Percentiles rank a stretch among this genome's conserved stretches.
phyloP scores from a whole-genome alignment of 2,113 vertebrate species.

The Petaurus breviceps region DNA sequence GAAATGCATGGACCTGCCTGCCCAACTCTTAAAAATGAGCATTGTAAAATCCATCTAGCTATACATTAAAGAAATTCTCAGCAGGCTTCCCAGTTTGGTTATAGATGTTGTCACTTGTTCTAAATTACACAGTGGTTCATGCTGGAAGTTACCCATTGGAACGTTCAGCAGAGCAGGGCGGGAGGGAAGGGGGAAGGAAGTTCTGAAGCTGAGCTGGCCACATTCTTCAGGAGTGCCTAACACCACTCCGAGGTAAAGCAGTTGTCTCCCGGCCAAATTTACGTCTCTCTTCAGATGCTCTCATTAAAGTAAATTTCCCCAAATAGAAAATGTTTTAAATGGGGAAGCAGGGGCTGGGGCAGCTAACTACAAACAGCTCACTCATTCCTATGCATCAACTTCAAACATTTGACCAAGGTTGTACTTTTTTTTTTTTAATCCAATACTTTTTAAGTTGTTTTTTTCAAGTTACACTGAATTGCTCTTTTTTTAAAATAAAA shows the following conservation, averaged over 20 bases:
- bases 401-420: constrained; percentile 13
- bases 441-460: neutral
- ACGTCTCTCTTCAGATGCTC: constrained; percentile 28
- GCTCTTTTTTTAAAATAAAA: neutral
- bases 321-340: constrained; percentile 31
- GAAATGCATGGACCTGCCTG: neutral
- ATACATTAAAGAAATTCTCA: neutral
- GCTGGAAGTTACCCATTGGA: neutral
- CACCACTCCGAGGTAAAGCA: neutral
- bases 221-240: constrained; percentile 13
- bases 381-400: neutral
- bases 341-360: neutral
- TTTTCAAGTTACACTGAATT: neutral
- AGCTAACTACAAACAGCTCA: neutral
- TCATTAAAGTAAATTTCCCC: constrained; percentile 1
- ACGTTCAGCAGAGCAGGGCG: neutral
- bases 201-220: neutral
- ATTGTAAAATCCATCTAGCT: neutral
- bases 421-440: neutral
- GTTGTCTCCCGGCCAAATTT: constrained; percentile 28
- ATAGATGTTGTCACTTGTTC: neutral
- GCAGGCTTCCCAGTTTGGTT: constrained; percentile 42
- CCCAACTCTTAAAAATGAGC: constrained; percentile 1
- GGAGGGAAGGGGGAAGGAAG: neutral
- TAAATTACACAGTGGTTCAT: neutral